These are phyloP conservation scores for Dicrurus megarhynchus DNA, from an alignment of 2,113 vertebrate genomes.

Conservation along the genomic window DNA sequence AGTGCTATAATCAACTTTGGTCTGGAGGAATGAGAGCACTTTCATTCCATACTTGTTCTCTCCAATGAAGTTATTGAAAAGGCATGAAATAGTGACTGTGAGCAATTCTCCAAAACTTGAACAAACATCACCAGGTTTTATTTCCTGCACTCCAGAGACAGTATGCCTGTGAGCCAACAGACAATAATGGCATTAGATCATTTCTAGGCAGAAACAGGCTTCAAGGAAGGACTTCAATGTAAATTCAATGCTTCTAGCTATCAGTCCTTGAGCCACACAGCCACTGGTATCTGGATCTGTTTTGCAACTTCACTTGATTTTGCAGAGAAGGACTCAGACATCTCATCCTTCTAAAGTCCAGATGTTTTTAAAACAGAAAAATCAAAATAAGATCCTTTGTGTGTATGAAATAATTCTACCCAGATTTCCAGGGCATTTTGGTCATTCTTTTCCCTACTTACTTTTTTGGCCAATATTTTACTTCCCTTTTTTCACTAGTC, in stretches of 20 bases:
- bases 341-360: slow-evolving; percentile 1
- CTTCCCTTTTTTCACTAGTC: slow-evolving; percentile 7
- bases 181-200: not conserved
- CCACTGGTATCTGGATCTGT: slow-evolving; percentile 23
- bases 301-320: slow-evolving; percentile 32
- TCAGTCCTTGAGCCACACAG: not conserved
- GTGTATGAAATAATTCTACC: slow-evolving; percentile 30
- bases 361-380: slow-evolving; percentile 16
- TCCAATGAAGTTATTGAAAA: slow-evolving; percentile 10
- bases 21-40: not conserved
- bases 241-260: not conserved
- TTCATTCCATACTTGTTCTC: not conserved
- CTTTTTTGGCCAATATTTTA: not conserved
- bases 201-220: slow-evolving; percentile 14
- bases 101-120: not conserved
- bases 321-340: not conserved
- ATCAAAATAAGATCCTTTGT: slow-evolving; percentile 27
- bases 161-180: not conserved
- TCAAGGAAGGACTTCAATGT: not conserved
- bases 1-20: not conserved
- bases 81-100: not conserved
- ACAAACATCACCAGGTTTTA: not conserved
- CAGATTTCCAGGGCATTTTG: slow-evolving; percentile 42
- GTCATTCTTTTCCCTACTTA: not conserved
- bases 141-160: not conserved